Percentiles rank a stretch among this genome's conserved stretches.
These are phyloP conservation scores for Pterocles orientalis DNA, from an alignment of 2,113 vertebrate genomes.

Conservation along the genomic window DNA sequence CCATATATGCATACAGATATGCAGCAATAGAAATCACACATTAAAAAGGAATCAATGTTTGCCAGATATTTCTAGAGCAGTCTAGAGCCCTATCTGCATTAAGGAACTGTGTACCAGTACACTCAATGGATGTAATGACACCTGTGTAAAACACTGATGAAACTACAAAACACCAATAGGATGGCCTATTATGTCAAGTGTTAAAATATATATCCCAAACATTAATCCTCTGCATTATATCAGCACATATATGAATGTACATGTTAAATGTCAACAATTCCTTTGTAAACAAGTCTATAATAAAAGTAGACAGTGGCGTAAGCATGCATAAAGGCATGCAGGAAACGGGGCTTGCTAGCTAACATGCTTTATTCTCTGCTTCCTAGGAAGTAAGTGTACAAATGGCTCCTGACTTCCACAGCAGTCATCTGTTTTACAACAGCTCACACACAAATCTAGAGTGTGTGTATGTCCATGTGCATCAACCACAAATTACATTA, in stretches of 20 bases:
- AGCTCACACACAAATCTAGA: background rate
- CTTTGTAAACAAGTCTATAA: background rate
- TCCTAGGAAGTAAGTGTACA: background rate
- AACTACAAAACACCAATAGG: background rate
- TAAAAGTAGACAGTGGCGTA: background rate
- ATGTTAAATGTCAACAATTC: background rate
- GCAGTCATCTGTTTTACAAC: background rate
- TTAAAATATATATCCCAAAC: background rate
- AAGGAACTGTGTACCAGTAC: background rate
- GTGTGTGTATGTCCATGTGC: accelerated
- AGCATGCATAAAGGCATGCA: background rate
- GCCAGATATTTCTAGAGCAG: background rate
- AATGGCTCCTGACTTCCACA: background rate
- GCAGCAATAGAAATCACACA: background rate
- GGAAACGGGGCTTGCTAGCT: background rate
- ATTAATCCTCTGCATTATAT: background rate
- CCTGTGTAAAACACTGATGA: background rate
- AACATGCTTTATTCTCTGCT: background rate
- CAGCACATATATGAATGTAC: background rate
- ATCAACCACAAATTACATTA: background rate
- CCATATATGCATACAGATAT: background rate
- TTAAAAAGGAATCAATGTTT: background rate
- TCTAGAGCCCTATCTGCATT: background rate
- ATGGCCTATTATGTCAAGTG: background rate
- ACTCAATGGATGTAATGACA: background rate